Evolutionary conservation across 2,888 invertebrate species (phyloP), one percentile per base, ranked within the genome.

Genomic region (Lepidocyrtinus sp.): DNA sequence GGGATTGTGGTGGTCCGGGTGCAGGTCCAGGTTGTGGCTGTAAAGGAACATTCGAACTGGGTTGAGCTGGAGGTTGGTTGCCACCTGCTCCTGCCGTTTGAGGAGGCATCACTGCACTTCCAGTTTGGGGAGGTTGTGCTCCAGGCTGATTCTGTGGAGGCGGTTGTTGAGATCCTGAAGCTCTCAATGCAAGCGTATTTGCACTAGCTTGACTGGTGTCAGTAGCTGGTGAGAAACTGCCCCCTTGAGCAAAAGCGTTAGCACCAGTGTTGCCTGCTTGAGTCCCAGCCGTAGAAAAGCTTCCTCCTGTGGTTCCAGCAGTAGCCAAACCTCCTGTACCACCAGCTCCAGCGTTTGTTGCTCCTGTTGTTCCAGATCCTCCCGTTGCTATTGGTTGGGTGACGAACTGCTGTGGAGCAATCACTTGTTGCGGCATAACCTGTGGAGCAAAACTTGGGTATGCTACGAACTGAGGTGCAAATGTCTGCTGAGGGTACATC

Each of bases 131-230:
- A 9, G 45, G 45, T 45, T 45, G 45, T 5, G 45, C 45, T 45
- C 45, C 45, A 45, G 45, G 45, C 5, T 5, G 45, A 45, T 5
- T 5, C 45, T 45, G 45, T 45, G 45, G 0, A 1, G 17, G 63
- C 46, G 59, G 75, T 15, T 25, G 19, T 63, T 68, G 69, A 25
- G 1, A 21, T 50, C 65, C 65, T 63, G 65, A 68, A 19, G 46
- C 62, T 9, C 73, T n/a, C 27, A 64, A 24, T 21, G 46, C 64
- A 3, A 73, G 26, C 0, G 73, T 50, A 36, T 64, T 64, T 50
- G 64, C 46, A 62, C 36, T 26, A 21, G 59, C 62, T n/a, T n/a
- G n/a, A 45, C 22, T n/a, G 7, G 62, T 22, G 2, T 19, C 5
- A 22, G 62, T 5, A 63, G 22, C 50, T 27, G 5, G 12, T 21